Conservation (phyloP, 1,140 invertebrate genomes). For the Amphibalanus amphitrite region DNA sequence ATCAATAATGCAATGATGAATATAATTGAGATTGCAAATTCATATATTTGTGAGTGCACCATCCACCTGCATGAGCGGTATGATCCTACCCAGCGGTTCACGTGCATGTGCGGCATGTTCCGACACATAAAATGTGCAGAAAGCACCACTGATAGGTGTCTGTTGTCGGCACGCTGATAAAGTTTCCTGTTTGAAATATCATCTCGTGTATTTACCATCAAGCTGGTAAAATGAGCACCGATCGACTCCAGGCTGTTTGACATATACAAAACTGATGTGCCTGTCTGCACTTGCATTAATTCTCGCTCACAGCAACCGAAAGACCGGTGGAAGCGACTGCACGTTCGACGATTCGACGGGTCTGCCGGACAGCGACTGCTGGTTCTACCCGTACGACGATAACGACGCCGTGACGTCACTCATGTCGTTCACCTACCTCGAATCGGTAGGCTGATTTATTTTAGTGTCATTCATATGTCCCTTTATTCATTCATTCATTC, state of each 20-base stretch:
- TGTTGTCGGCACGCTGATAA: too few relatives aligned
- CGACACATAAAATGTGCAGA: too few relatives aligned
- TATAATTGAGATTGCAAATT: too few relatives aligned
- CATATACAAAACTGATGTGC: not conserved
- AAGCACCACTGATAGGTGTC: too few relatives aligned
- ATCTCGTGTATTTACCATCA: not conserved
- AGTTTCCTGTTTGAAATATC: not conserved
- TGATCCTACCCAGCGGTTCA: too few relatives aligned
- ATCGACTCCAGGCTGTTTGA: too few relatives aligned
- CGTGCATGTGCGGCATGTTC: too few relatives aligned
- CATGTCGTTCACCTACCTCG: slow-evolving; percentile 16
- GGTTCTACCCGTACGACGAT: slow-evolving; percentile 17
- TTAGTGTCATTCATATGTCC: not conserved
- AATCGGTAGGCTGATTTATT: slow-evolving; percentile 9
- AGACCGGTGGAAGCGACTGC: slow-evolving; percentile 13
- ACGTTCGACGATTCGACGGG: slow-evolving; percentile 10
- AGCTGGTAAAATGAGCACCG: not conserved
- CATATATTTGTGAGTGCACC: too few relatives aligned
- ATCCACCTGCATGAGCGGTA: too few relatives aligned
- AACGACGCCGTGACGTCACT: slow-evolving; percentile 12
- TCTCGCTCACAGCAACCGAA: slow-evolving; percentile 8
- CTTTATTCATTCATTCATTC: too few relatives aligned
- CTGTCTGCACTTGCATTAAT: not conserved
- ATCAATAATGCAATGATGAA: too few relatives aligned
- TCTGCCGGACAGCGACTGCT: slow-evolving; percentile 14